These are phyloP conservation scores for Xenops minutus DNA, from an alignment of 2,797 vertebrate genomes.

Conservation along the genomic window DNA sequence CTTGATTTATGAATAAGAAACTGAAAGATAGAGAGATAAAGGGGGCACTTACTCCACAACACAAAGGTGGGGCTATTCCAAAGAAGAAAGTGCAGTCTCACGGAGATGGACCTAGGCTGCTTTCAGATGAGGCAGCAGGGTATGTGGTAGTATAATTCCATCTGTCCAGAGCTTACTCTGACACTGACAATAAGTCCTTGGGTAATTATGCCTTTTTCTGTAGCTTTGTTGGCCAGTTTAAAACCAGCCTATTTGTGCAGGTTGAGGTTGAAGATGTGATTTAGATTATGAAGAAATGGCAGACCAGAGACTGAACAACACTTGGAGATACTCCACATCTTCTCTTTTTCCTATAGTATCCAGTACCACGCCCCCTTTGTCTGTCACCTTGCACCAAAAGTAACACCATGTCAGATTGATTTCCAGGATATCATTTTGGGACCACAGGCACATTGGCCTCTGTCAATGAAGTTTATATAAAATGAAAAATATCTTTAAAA, in stretches of 20 bases:
- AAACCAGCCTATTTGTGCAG: background rate
- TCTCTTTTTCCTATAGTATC: background rate
- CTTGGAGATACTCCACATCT: background rate
- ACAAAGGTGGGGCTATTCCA: background rate
- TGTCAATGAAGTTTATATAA: background rate
- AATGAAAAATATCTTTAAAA: background rate
- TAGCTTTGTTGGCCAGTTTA: background rate
- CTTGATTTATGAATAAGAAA: background rate
- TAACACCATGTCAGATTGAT: background rate
- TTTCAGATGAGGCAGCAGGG: background rate
- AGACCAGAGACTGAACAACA: background rate
- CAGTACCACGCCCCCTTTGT: background rate
- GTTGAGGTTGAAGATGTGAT: background rate
- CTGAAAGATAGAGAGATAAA: background rate
- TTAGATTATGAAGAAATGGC: background rate
- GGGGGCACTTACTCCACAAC: background rate
- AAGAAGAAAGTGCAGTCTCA: accelerated
- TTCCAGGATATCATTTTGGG: background rate
- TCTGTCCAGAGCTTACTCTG: background rate
- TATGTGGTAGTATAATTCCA: background rate
- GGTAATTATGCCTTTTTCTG: background rate
- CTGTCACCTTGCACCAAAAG: background rate
- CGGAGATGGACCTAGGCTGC: background rate
- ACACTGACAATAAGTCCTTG: background rate
- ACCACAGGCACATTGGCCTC: background rate